phyloP scores from a whole-genome alignment of 2,888 invertebrate genomes.

The Diogma glabrata region DNA sequence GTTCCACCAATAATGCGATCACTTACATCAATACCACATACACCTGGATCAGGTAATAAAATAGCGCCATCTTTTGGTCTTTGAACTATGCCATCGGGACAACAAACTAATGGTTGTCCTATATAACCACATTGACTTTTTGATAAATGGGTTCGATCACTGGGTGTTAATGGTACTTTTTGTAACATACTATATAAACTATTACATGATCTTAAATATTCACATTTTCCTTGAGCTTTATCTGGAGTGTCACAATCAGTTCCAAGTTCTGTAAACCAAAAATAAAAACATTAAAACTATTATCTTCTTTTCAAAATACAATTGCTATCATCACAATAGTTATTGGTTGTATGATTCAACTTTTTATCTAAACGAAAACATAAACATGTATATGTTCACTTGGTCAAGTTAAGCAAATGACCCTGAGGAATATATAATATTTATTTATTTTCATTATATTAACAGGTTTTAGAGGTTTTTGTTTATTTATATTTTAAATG shows the following conservation, averaged over 20 bases:
- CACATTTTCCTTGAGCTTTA: conserved; percentile 29
- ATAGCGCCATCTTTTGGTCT: background rate
- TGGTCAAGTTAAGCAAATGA: too few species aligned
- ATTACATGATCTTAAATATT: conserved; percentile 27
- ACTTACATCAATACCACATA: conserved; percentile 16
- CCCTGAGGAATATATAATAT: too few species aligned
- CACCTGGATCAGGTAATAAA: conserved; percentile 7
- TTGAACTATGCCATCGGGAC: conserved; percentile 1
- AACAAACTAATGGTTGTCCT: conserved; percentile 10
- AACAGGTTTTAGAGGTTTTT: too few species aligned
- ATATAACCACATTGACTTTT: conserved; percentile 53
- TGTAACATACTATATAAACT: conserved; percentile 31
- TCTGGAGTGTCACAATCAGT: conserved; percentile 27
- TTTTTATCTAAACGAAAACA: too few species aligned
- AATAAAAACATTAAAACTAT: too few species aligned
- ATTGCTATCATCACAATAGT: too few species aligned
- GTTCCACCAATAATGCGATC: conserved; percentile 46
- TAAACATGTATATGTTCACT: too few species aligned
- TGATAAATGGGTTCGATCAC: conserved; percentile 38
- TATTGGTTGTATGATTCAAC: too few species aligned
- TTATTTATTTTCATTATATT: too few species aligned
- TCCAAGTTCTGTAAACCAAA: too few species aligned
- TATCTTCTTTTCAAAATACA: too few species aligned
- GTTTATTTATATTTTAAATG: too few species aligned
- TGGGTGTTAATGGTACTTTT: background rate